Conservation (phyloP, 1,140 invertebrate species). For the Aporrectodea caliginosa region DNA sequence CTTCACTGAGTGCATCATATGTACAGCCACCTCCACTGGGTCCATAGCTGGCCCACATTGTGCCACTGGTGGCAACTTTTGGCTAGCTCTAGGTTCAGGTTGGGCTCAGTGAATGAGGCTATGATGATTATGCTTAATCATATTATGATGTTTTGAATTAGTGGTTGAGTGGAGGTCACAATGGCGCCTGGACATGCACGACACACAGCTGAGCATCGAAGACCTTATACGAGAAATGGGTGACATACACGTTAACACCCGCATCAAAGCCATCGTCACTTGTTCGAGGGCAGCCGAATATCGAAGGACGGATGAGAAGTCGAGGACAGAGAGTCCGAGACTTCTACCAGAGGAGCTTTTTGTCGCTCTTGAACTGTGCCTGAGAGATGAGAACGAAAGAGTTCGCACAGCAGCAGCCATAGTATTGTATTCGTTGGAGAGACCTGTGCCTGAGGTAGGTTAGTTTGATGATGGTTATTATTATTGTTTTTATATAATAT, state of each 20-base stretch:
- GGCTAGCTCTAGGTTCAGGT: too few species aligned
- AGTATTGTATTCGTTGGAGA: conserved; percentile 46
- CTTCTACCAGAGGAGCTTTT: conserved; percentile 47
- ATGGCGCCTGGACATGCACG: not conserved
- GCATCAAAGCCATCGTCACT: not conserved
- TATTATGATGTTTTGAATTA: too few species aligned
- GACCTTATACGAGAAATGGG: not conserved
- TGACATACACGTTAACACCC: not conserved
- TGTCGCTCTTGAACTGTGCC: conserved; percentile 47
- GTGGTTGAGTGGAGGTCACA: not conserved
- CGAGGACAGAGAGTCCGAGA: too few species aligned
- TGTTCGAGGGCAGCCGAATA: not conserved
- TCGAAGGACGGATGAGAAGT: not conserved
- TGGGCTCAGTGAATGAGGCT: too few species aligned
- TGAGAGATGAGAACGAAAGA: conserved; percentile 45
- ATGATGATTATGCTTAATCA: too few species aligned
- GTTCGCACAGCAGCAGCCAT: conserved; percentile 50
- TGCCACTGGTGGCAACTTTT: too few species aligned
- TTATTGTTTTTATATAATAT: too few species aligned
- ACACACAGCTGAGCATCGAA: not conserved
- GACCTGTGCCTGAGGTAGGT: conserved; percentile 43
- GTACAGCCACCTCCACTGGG: too few species aligned
- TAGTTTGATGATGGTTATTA: too few species aligned
- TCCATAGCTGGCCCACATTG: too few species aligned
- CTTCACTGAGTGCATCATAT: too few species aligned